A percentile compares a stretch with the other conserved stretches of the same genome.
These are phyloP conservation scores for Chaenodraco wilsoni DNA, from an alignment of 2,797 vertebrate species.

Conservation along the genomic window DNA sequence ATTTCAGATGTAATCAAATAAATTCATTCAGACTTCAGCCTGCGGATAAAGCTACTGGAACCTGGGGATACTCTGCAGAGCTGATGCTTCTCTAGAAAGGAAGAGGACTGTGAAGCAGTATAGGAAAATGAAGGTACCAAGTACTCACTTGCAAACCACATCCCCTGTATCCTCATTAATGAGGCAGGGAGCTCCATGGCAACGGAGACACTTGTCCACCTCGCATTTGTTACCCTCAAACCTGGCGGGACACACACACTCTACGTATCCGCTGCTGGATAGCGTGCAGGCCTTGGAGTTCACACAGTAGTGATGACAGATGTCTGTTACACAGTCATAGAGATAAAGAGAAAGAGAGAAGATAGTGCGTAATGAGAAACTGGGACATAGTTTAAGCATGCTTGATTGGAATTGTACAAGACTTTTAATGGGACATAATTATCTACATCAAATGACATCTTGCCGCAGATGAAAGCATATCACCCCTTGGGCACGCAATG, in stretches of 20 bases:
- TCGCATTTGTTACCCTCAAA: constrained; percentile 96
- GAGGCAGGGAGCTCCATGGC: constrained; percentile 93
- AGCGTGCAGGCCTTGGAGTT: constrained; percentile 95
- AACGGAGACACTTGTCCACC: constrained; percentile 92
- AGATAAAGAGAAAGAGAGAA: constrained; percentile 47
- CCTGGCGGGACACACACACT: constrained; percentile 91
- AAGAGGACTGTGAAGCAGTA: constrained; percentile 13
- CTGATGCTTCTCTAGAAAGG: constrained; percentile 24
- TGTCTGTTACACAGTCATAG: constrained; percentile 76
- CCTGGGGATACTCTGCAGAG: not conserved
- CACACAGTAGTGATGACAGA: constrained; percentile 95
- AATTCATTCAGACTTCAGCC: constrained; percentile 16
- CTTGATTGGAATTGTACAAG: constrained; percentile 75
- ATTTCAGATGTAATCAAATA: constrained; percentile 46
- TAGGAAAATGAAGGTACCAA: constrained; percentile 17
- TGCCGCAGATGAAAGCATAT: constrained; percentile 75
- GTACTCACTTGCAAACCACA: constrained; percentile 95
- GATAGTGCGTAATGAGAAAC: constrained; percentile 60
- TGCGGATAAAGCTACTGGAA: constrained; percentile 11
- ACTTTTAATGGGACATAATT: constrained; percentile 83
- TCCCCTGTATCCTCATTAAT: constrained; percentile 89
- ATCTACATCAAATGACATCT: constrained; percentile 81
- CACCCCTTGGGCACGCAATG: constrained; percentile 70
- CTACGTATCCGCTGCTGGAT: constrained; percentile 90
- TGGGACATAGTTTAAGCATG: constrained; percentile 53